Conservation (phyloP, 1,140 invertebrate species). For the Zaprionus ghesquierei region DNA sequence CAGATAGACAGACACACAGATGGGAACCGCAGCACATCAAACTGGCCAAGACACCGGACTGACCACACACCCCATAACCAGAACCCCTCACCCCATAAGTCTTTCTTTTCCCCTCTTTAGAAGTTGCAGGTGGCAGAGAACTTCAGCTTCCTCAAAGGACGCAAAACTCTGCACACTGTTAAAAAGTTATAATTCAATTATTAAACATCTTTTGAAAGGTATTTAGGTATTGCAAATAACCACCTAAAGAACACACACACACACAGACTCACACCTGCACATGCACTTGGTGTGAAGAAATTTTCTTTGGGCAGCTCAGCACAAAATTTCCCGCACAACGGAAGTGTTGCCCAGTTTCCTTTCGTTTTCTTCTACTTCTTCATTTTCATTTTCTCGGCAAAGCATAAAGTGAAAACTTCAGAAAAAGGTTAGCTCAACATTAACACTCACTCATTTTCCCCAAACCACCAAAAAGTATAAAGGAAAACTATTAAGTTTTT, state of each 20-base stretch:
- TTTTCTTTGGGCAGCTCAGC: constrained; percentile 3
- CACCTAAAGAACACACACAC: constrained; percentile 3
- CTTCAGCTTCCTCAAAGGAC: constrained; percentile 42
- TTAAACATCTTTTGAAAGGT: constrained; percentile 58
- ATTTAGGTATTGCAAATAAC: constrained; percentile 35
- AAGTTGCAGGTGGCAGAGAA: background rate
- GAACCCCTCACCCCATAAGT: background rate
- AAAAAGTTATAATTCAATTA: constrained; percentile 70
- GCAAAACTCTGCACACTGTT: constrained; percentile 12
- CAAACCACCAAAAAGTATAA: background rate
- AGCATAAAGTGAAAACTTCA: background rate
- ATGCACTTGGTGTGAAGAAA: background rate
- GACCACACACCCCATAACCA: background rate
- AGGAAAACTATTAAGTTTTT: background rate
- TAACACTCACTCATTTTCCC: background rate
- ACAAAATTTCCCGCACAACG: constrained; percentile 1
- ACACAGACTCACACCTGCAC: background rate
- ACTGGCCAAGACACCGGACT: constrained; percentile 41
- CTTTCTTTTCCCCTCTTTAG: background rate
- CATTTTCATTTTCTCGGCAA: background rate
- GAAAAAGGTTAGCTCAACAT: background rate
- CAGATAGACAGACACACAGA: constrained; percentile 26
- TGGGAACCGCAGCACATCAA: constrained; percentile 64
- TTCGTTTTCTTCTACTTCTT: background rate
- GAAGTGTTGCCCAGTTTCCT: constrained; percentile 10